A percentile compares a stretch with the other conserved stretches of the same genome.
phyloP scores from a whole-genome alignment of 2,888 invertebrate species.

The Rotaria macrura region DNA sequence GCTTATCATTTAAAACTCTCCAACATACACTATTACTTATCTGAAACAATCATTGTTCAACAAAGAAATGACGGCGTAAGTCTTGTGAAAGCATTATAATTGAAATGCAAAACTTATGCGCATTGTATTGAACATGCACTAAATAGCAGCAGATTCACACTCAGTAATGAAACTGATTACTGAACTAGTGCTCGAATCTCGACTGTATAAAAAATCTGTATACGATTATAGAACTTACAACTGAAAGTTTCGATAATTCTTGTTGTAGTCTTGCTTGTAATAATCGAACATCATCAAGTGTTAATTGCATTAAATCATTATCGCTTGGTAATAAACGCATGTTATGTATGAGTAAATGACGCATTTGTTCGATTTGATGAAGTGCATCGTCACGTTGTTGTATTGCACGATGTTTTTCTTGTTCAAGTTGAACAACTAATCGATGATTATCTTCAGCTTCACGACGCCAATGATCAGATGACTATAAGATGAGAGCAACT shows the following conservation, averaged over 20 bases:
- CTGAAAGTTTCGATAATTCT: background rate
- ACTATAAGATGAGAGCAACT: background rate
- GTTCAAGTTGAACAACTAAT: background rate
- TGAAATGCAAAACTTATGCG: too few species aligned
- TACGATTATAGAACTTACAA: background rate
- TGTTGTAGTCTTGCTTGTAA: background rate
- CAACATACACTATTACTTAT: too few species aligned
- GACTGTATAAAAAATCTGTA: too few species aligned
- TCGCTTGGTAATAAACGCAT: slow-evolving; percentile 5
- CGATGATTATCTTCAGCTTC: slow-evolving; percentile 18
- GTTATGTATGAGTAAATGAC: background rate
- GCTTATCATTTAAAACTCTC: too few species aligned
- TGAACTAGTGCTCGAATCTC: too few species aligned
- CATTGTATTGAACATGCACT: too few species aligned
- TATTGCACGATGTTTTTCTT: background rate
- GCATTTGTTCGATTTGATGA: slow-evolving; percentile 17
- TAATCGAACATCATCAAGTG: background rate
- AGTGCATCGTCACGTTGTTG: slow-evolving; percentile 18
- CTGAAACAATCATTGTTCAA: too few species aligned
- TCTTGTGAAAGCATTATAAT: too few species aligned
- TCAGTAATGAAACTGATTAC: too few species aligned
- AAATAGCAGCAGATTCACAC: too few species aligned
- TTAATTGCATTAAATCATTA: background rate
- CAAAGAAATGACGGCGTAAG: too few species aligned
- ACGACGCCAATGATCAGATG: slow-evolving; percentile 2